Evolutionary conservation across 2,113 vertebrate genomes (phyloP).

Genomic region (Rhadina sibilatrix): DNA sequence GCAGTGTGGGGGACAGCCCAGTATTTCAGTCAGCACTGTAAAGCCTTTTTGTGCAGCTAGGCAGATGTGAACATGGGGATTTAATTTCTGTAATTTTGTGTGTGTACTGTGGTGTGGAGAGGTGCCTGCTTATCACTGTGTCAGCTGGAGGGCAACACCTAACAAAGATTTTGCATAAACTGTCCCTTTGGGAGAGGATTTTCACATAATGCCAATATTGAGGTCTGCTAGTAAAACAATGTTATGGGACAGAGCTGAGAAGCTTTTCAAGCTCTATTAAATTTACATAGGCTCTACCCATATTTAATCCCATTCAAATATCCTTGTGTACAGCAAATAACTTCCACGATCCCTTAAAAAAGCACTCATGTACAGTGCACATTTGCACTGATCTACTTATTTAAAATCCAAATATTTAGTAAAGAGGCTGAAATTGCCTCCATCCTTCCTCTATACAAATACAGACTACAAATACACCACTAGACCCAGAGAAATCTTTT

Average conservation of each 20-base stretch:
- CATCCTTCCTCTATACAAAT: not conserved
- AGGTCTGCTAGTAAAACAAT: not conserved
- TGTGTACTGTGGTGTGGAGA: not conserved
- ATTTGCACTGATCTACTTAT: not conserved
- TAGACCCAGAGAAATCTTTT: not conserved
- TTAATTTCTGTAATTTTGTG: not conserved
- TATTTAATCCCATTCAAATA: slow-evolving; percentile 3
- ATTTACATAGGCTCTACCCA: not conserved
- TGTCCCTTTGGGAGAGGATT: not conserved
- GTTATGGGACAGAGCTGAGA: not conserved
- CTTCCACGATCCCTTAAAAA: not conserved
- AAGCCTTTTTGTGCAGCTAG: not conserved
- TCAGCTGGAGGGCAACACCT: not conserved
- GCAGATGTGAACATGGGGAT: not conserved
- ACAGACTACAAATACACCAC: not conserved
- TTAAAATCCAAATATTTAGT: slow-evolving; percentile 36
- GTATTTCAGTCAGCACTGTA: not conserved
- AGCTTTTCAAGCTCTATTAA: not conserved
- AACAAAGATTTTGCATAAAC: not conserved
- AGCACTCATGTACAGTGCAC: not conserved
- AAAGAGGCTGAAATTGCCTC: not conserved
- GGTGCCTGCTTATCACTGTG: not conserved
- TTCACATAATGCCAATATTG: not conserved
- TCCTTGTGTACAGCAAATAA: not conserved
- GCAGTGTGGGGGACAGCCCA: not conserved